Percentiles rank a stretch among this genome's conserved stretches.
phyloP scores from a whole-genome alignment of 2,797 vertebrate species.

The Melanotaenia pygmaea region DNA sequence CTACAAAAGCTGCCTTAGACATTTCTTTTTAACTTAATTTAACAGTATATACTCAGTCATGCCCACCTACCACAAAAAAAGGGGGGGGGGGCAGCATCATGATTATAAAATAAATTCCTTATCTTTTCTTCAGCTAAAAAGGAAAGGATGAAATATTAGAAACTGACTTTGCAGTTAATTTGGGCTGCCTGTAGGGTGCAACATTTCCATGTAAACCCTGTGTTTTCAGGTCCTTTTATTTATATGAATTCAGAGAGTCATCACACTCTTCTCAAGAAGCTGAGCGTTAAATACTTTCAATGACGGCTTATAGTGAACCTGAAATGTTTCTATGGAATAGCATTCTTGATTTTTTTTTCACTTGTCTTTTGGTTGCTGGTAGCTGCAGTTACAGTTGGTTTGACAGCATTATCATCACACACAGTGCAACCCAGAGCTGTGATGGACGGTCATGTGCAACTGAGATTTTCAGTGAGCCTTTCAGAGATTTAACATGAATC shows the following conservation, averaged over 20 bases:
- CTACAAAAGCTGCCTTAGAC: neutral
- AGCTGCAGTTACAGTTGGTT: constrained; percentile 15
- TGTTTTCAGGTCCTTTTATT: neutral
- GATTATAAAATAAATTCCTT: neutral
- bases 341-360: neutral
- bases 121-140: neutral
- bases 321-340: neutral
- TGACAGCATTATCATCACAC: constrained; percentile 9
- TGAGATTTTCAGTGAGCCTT: constrained; percentile 46
- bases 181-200: constrained; percentile 58
- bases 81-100: neutral
- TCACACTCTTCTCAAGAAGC: constrained; percentile 7
- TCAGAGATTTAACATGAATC: constrained; percentile 35
- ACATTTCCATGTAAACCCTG: constrained; percentile 36
- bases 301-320: neutral
- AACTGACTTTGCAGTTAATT: constrained; percentile 41
- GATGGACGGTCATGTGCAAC: constrained; percentile 40
- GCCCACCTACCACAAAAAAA: neutral
- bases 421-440: constrained; percentile 28
- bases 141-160: neutral
- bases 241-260: constrained; percentile 2
- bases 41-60: neutral
- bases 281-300: neutral
- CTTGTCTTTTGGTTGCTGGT: constrained; percentile 13
- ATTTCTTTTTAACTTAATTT: neutral